Conservation (phyloP, 2,888 invertebrate species). For the Monopis laevigella region DNA sequence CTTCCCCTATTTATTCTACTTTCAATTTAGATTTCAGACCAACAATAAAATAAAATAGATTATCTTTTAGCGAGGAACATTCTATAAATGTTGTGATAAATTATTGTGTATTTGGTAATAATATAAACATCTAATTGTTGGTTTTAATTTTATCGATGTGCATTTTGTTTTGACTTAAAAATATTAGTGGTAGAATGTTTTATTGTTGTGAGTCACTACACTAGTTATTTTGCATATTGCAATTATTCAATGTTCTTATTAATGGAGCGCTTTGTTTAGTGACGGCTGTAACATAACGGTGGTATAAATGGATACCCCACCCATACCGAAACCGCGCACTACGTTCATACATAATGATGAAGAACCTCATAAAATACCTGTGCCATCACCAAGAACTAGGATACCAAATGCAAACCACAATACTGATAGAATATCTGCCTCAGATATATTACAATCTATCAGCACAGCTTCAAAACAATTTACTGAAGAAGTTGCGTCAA, state of each 20-base stretch:
- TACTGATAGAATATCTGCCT: constrained; percentile 39
- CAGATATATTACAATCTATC: constrained; percentile 56
- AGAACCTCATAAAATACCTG: constrained; percentile 48
- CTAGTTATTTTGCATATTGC: no score
- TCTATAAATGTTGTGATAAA: no score
- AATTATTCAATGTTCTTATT: constrained; percentile 4
- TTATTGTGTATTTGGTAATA: no score
- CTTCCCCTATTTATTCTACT: no score
- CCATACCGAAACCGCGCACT: constrained; percentile 49
- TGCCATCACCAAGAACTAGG: constrained; percentile 62
- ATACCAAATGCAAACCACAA: constrained; percentile 26
- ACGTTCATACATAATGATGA: constrained; percentile 29
- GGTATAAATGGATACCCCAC: constrained; percentile 43
- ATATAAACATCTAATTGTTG: no score
- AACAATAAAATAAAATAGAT: no score
- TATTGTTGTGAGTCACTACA: constrained; percentile 5
- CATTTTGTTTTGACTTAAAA: no score
- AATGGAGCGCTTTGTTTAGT: constrained; percentile 1
- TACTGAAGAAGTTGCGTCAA: constrained; percentile 62
- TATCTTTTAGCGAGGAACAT: no score
- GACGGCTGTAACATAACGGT: neutral
- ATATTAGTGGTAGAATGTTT: no score
- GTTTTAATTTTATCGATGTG: no score
- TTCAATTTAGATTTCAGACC: no score
- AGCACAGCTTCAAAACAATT: constrained; percentile 66